Base-by-base conservation (phyloP, 2,113 vertebrate species). In the Oncorhynchus kisutch region DNA sequence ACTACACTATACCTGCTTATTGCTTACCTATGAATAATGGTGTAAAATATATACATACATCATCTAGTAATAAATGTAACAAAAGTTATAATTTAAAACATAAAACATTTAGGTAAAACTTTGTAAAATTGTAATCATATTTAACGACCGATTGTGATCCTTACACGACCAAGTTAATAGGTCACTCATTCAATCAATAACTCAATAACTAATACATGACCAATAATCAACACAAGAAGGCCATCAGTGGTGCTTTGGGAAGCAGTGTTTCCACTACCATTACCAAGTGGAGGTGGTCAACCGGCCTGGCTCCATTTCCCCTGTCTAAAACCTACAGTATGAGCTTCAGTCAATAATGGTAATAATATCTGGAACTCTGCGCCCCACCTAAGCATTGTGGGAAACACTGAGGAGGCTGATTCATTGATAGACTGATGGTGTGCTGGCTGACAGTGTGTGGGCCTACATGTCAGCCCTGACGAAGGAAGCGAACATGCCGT, bases 381-480 rank as follows among this genome's bases (percentile, higher is more conserved):
- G 14, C 49, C 16, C 49, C 49, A 54, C 16, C 12, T 54, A 54
- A 54, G 49, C 51, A 54, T 54, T 54, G 12, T 54, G 16, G 51
- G 16, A 54, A 54, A 54, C 51, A 54, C 51, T 54, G 16, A 54
- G 51, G 12, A 2, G 51, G 4, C 51, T 18, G 51, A 18, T 54
- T 9, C 3, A 51, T 51, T 51, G 11, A 51, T 51, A 31, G 29
- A 31, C 31, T 48, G 66, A 60, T 68, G 54, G 18, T 25, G 5
- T 24, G 48, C 51, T 2, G 27, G 7, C 14, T 39, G 62, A 29
- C 39, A 2, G 14, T 24, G 51, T 51, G 34, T 14, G 45, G 1
- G 62, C 75, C 94, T 94, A 99, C 97, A 98, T 98, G 92, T 99
- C 98, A 3, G 98, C 98, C 57, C 94, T 94, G 83, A 99, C 96